These are phyloP conservation scores for Galaxias olidus DNA, from an alignment of 2,797 vertebrate species.

Conservation along the genomic window DNA sequence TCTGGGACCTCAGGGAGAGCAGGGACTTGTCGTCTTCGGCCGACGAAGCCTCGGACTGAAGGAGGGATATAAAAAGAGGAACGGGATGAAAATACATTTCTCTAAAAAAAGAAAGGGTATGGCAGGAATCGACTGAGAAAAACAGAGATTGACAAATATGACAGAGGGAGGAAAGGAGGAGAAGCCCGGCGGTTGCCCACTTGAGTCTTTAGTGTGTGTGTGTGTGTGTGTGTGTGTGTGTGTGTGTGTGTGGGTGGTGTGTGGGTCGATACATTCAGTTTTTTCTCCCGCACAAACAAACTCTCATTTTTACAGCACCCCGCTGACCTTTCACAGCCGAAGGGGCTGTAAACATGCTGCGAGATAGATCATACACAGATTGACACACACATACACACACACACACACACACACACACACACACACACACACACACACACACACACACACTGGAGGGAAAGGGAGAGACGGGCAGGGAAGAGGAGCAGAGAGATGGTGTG, in stretches of 20 bases:
- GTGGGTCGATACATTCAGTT: no score
- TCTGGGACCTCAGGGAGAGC: conserved; percentile 82
- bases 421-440: conserved; percentile 28
- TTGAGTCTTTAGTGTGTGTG: conserved; percentile 4
- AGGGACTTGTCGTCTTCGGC: conserved; percentile 73
- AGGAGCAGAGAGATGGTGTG: conserved; percentile 12
- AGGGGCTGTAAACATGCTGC: conserved; percentile 49
- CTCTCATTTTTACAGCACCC: conserved; percentile 27
- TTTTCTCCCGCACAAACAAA: conserved; percentile 13
- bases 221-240: conserved; percentile 5
- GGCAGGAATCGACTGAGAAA: neutral
- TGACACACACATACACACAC: conserved; percentile 34
- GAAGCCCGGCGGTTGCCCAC: neutral
- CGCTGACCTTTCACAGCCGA: conserved; percentile 52
- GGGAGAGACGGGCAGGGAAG: neutral
- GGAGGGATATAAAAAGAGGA: conserved; percentile 53
- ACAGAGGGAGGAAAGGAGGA: neutral
- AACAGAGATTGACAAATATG: neutral
- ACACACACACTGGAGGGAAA: conserved; percentile 8
- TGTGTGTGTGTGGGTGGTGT: neutral
- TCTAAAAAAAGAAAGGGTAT: neutral
- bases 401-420: conserved; percentile 15
- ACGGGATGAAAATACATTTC: conserved; percentile 41
- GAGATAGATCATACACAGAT: conserved; percentile 50
- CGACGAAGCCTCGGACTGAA: conserved; percentile 74